Base-by-base conservation (phyloP, 2,797 vertebrate genomes). In the Astyanax mexicanus region DNA sequence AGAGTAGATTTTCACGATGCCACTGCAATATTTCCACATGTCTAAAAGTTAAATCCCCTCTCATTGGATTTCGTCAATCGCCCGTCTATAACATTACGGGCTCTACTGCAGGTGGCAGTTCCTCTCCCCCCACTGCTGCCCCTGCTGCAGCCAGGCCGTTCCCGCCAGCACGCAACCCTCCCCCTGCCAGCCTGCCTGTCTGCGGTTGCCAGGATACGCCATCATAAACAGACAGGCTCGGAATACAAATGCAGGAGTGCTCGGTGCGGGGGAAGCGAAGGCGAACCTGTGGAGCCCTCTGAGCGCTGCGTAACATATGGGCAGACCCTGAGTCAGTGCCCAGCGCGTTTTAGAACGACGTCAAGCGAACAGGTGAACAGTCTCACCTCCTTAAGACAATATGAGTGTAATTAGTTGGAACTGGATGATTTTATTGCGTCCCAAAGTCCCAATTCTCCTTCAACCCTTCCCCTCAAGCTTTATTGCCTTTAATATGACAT, bases 241-340 rank as follows among this genome's bases (percentile, higher is more conserved):
- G 84, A 85, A 85, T 82, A 85, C 81, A 82, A 82, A 85, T 83
- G 55, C 37, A 72, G 68, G n/a, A 62, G 73, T 74, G 62, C 57
- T 68, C 60, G 68, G 71, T 58, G 70, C 21, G 69, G 54, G 66
- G 35, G 45, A 75, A 32, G 65, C 45, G 32, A 82, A 72, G 47
- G 32, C 66, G 66, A 58, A 68, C 45, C 45, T 62, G 45, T 70
- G 15, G 25, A 62, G 51, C 21, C 13, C 54, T 42, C 38, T 29
- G 13, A 57, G 42, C 19, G 17, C 29, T 42, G 47, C 54, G 40
- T 19, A 73, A 65, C 49, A 55, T 52, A 35, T 69, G 35, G 67
- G 64, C 38, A 47, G 27, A 40, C 32, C 13, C 15, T 51, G 58
- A 54, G 61, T 75, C 45, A 35, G n/a, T 51, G 54, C 25, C 32